Evolutionary conservation across 2,113 vertebrate species (phyloP).

Genomic region (Lathamus discolor): DNA sequence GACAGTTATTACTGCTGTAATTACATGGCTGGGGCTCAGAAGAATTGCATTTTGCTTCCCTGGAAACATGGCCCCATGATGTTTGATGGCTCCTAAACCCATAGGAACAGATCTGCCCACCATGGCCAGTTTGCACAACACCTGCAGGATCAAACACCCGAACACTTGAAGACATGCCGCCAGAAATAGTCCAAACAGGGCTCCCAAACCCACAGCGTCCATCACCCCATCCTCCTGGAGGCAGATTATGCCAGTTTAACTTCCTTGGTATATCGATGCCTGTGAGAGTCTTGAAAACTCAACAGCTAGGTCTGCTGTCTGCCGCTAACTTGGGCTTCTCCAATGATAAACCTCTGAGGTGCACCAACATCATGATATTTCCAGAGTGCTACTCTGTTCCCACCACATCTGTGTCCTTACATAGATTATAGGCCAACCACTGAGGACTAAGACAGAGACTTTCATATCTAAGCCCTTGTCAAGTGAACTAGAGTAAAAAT

Average conservation of each 20-base stretch:
- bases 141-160: background rate
- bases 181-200: background rate
- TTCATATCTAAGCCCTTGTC: background rate
- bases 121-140: accelerated
- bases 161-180: accelerated
- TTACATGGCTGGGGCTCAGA: background rate
- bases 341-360: background rate
- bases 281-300: background rate
- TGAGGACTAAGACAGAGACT: background rate
- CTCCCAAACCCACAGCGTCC: background rate
- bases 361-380: background rate
- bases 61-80: background rate
- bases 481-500: background rate
- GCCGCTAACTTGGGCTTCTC: background rate
- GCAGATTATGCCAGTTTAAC: background rate
- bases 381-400: background rate
- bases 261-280: background rate
- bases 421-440: background rate
- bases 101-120: background rate
- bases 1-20: constrained; percentile 3
- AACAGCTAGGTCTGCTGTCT: background rate
- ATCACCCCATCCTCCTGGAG: background rate
- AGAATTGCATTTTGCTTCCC: background rate
- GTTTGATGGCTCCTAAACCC: background rate
- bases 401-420: background rate